Evolutionary conservation across 2,797 vertebrate species (phyloP), one percentile per base, ranked within the genome.

Genomic region (Mormyrops boulengeri): DNA sequence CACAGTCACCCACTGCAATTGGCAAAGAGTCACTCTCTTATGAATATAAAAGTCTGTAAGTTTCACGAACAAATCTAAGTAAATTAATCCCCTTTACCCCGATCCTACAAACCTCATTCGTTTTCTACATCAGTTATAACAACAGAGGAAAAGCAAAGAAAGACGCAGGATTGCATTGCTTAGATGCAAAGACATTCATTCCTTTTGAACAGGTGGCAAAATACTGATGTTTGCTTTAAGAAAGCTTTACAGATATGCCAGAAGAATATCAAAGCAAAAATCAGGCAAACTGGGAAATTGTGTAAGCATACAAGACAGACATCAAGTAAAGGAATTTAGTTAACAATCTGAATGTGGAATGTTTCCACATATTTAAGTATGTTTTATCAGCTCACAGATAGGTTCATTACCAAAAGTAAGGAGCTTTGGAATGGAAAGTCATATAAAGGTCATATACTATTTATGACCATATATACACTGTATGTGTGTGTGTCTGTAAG

Each of bases 261-360:
- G 41, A 44, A 82, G 77, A 82, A 82, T 19, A 44, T 82, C 77
- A 82, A 44, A 44, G 77, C 38, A 47, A 19, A 82, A 44, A 82
- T 82, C 77, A 82, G 73, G 66, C 66, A 73, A 73, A 12, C 69
- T 38, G 69, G 19, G 38, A 80, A 41, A 47, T 44, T 44, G 38
- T 47, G 73, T 38, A 80, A 80, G 17, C 7, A n/a, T 80, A 41
- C 73, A 80, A 47, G 38, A 82, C 77, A 82, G 38, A 44, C 77
- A 82, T 82, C 41, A 82, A 44, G 77, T 44, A 82, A 82, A 44
- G 77, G 38, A 17, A 82, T 82, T 82, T 82, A 82, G 77, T 82
- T 82, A 47, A 80, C 7, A 73, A 80, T 80, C 73, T 41, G 38
- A 80, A 80, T 80, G 38, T 44, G 73, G 17, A 80, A 44, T 7